Conservation (phyloP, 2,113 vertebrate genomes). For the Nettapus auritus region DNA sequence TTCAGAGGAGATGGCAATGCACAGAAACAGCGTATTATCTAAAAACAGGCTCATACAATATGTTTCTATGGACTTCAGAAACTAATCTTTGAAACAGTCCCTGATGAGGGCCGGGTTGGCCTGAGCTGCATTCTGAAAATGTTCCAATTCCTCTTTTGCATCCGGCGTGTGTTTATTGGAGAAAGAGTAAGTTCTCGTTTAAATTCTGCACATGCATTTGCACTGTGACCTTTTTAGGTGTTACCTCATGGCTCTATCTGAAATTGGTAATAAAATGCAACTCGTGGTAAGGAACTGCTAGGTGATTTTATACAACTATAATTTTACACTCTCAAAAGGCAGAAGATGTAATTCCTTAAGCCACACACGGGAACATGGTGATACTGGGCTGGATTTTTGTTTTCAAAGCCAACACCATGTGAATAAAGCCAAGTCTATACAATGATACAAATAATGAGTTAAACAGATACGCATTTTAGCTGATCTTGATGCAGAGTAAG, state of each 20-base stretch:
- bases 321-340: conserved; percentile 53
- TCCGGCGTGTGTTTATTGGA: conserved; percentile 59
- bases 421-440: neutral
- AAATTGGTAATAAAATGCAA: conserved; percentile 60
- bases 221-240: conserved; percentile 53
- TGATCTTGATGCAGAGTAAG: neutral
- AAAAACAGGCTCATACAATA: neutral
- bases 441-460: conserved; percentile 23
- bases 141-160: conserved; percentile 36
- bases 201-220: conserved; percentile 43
- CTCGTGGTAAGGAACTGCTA: conserved; percentile 24
- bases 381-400: conserved; percentile 31
- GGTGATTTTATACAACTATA: conserved; percentile 60
- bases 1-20: conserved; percentile 32
- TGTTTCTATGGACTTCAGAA: conserved; percentile 45
- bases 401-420: neutral
- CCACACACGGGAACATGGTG: conserved; percentile 33
- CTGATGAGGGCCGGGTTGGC: conserved; percentile 25
- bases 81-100: conserved; percentile 63
- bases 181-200: conserved; percentile 45
- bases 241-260: conserved; percentile 48
- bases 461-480: neutral
- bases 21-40: neutral
- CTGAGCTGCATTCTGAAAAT: conserved; percentile 14
- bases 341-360: conserved; percentile 49